Evolutionary conservation across 2,113 vertebrate genomes (phyloP), one percentile per base, ranked within the genome.

Genomic region (Aldabrachelys gigantea): DNA sequence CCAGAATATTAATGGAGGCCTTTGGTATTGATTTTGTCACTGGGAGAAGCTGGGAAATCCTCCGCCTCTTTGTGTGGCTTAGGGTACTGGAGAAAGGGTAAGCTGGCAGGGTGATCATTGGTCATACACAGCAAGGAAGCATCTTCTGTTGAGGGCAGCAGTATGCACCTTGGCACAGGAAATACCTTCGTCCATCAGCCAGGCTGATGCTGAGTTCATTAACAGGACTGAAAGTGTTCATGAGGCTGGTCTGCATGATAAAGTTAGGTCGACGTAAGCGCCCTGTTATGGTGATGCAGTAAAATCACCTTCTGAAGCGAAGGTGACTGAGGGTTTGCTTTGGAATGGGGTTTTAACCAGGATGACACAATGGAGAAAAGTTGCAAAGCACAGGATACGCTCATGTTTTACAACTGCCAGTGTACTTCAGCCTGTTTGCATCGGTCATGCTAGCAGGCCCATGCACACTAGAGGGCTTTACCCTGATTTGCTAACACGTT

Each of bases 1-100:
- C 95, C 47, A 7, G 89, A 97, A 97, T 98, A 98, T 98, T 98
- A 98, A 98, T 98, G 97, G 98, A 86, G 72, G 87, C 76, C 38
- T 1, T 29, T 75, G 95, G 92, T 97, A 96, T 92, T 38, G 95
- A 96, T 96, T 94, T 91, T 89, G 89, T 80, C 87, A 82, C 84
- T 9, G 17, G 94, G 86, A 94, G 83, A 87, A 88, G 89, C 88
- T 85, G 92, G 92, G 90, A 93, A 90, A 53, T 27, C 92, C 47
- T 84, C 41, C 22, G 80, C 59, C 79, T 80, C 2, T 52, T 44
- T 0, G 3, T 53, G 80, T 53, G 53, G 35, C 17, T 83, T 12
- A 3, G 25, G 17, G 35, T 7, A 50, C 50, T 59, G 62, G 12
- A 56, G 62, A 47, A 44, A 2, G 29, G 21, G 6, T 8, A 62